Evolutionary conservation across 2,113 vertebrate genomes (phyloP).

Genomic region (Numenius arquata): DNA sequence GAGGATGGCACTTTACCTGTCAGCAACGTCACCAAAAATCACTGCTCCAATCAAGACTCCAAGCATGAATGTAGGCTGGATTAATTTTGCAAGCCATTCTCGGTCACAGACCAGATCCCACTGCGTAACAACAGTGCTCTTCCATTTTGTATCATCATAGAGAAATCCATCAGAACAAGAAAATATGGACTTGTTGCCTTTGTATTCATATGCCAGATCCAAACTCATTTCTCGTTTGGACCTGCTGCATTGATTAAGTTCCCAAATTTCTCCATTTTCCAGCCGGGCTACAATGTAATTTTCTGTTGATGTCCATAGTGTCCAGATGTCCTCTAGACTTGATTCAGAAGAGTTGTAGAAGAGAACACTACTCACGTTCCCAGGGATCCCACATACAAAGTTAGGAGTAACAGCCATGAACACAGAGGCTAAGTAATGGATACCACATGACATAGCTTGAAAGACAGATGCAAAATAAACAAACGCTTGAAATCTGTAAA

Average conservation of each 20-base stretch:
- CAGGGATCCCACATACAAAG: conserved; percentile 78
- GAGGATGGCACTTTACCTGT: conserved; percentile 79
- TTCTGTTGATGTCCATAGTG: conserved; percentile 66
- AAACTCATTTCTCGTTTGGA: conserved; percentile 65
- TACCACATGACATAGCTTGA: conserved; percentile 88
- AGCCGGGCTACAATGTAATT: conserved; percentile 78
- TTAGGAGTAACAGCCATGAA: conserved; percentile 87
- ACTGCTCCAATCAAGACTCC: conserved; percentile 90
- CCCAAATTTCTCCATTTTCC: conserved; percentile 85
- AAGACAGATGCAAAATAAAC: conserved; percentile 89
- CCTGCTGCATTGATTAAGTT: conserved; percentile 82
- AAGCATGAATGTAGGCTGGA: conserved; percentile 91
- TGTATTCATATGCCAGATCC: conserved; percentile 74
- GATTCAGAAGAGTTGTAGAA: conserved; percentile 75
- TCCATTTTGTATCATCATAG: conserved; percentile 82
- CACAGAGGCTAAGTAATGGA: conserved; percentile 92
- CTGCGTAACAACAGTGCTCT: conserved; percentile 85
- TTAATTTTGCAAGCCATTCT: conserved; percentile 87
- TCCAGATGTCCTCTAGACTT: conserved; percentile 78
- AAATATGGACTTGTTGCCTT: conserved; percentile 76
- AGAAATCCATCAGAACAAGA: conserved; percentile 78
- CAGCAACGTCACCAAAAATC: conserved; percentile 88
- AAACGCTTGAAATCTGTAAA: conserved; percentile 86
- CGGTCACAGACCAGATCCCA: conserved; percentile 91
- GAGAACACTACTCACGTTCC: conserved; percentile 80